Percentiles rank a stretch among this genome's conserved stretches.
phyloP scores from a whole-genome alignment of 2,113 vertebrate species.

The Acrocephalus arundinaceus region DNA sequence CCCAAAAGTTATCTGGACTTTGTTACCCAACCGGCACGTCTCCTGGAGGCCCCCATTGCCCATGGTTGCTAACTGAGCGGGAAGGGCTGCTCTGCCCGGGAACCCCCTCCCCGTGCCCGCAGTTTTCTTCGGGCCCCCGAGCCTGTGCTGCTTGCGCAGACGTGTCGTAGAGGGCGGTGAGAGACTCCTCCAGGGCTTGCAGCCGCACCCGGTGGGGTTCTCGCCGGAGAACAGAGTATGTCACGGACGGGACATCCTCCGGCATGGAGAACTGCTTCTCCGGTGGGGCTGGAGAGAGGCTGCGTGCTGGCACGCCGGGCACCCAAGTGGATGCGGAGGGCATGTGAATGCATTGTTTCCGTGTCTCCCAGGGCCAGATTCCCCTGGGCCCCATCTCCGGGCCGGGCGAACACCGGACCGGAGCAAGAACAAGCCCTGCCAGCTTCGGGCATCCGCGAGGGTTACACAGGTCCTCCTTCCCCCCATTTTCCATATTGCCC shows the following conservation, averaged over 20 bases:
- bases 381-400: neutral
- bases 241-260: rapidly evolving
- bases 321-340: neutral
- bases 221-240: neutral
- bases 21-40: neutral
- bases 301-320: neutral
- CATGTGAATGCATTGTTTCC: neutral
- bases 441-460: neutral
- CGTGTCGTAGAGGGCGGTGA: rapidly evolving
- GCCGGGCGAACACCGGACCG: neutral
- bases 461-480: neutral
- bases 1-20: neutral
- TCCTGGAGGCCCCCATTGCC: rapidly evolving
- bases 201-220: neutral
- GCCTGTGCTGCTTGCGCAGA: neutral
- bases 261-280: neutral
- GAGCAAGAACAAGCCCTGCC: neutral
- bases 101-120: rapidly evolving
- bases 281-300: neutral
- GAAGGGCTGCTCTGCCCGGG: neutral
- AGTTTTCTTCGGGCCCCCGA: neutral
- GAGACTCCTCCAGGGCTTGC: neutral
- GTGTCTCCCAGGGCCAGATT: neutral
- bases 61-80: rapidly evolving
- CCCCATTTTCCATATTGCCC: neutral